Evolutionary conservation across 2,113 vertebrate species (phyloP), one percentile per base, ranked within the genome.

Genomic region (Taurulus bubalis): DNA sequence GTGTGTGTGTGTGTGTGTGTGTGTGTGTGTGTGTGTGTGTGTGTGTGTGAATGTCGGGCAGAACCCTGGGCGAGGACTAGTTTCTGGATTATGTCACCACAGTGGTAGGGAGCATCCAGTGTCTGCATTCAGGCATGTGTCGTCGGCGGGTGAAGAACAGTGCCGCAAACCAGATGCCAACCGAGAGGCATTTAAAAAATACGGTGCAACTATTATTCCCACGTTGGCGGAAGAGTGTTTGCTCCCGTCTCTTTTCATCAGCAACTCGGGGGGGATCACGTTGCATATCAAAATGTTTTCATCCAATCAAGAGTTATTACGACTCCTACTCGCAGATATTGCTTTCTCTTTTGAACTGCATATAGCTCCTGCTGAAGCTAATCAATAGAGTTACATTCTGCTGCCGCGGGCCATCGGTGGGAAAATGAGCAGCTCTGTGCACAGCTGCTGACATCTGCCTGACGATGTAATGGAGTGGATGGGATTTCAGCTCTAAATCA

Each of bases 351-450:
- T 81, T 87, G 76, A 88, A 79, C 68, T 79, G 82, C 67, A 2
- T 34, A 59, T 66, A 80, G 65, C 78, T 77, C 78, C 65, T 68
- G 82, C 79, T 24, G 51, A 38, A 63, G 85, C 84, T 73, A 83
- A 92, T 92, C 87, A 80, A 91, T 90, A 81, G 77, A 58, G 76
- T 51, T 83, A 18, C 62, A 80, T 87, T 89, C 71, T 72, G 84
- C 87, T 71, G 67, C 49, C 38, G 51, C 4, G 67, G 67, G 85
- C 77, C 16, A 14, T 85, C 80, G 69, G 84, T 18, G 8, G 55
- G 74, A 26, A 66, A 79, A 71, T 47, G 38, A 80, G 32, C 75
- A 56, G 32, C 75, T 74, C 72, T 9, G 75, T 4, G 34, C 36
- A 34, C 86, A 56, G 83, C 67, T 71, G 76, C 85, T 90, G 85